Evolutionary conservation across 1,140 invertebrate genomes (phyloP).

Genomic region (Drosophila pallidifrons): DNA sequence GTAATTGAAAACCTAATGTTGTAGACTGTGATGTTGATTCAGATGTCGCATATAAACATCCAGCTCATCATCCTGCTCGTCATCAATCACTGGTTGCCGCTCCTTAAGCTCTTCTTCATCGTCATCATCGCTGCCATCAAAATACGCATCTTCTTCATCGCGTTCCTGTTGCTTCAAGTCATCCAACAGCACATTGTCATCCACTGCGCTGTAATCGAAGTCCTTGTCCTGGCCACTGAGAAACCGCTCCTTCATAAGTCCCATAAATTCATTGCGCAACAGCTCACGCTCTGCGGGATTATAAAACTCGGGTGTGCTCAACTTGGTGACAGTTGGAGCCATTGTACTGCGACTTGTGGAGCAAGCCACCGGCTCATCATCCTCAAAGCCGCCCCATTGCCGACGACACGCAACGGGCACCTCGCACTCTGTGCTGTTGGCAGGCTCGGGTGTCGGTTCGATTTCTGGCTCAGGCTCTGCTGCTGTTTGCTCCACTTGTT

Average conservation of each 20-base stretch:
- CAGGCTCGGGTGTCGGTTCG: not conserved
- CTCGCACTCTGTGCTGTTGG: conserved; percentile 43
- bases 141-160: conserved; percentile 96
- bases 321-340: conserved; percentile 23
- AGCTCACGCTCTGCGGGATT: conserved; percentile 87
- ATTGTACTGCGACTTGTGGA: conserved; percentile 59
- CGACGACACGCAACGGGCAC: conserved; percentile 65
- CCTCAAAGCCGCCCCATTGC: conserved; percentile 73
- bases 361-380: conserved; percentile 70
- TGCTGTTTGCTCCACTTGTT: conserved; percentile 69
- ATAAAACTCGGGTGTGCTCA: conserved; percentile 83
- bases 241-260: conserved; percentile 95
- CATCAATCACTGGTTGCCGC: conserved; percentile 16
- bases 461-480: not conserved
- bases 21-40: conserved; percentile 83
- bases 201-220: conserved; percentile 91
- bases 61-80: conserved; percentile 88
- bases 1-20: conserved; percentile 34
- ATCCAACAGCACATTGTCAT: conserved; percentile 93
- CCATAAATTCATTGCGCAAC: conserved; percentile 93
- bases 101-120: conserved; percentile 62
- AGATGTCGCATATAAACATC: conserved; percentile 90
- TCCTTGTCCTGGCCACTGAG: conserved; percentile 92
- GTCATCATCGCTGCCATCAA: conserved; percentile 89
- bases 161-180: conserved; percentile 88